phyloP scores from a whole-genome alignment of 2,113 vertebrate genomes.

The Microtus oregoni region DNA sequence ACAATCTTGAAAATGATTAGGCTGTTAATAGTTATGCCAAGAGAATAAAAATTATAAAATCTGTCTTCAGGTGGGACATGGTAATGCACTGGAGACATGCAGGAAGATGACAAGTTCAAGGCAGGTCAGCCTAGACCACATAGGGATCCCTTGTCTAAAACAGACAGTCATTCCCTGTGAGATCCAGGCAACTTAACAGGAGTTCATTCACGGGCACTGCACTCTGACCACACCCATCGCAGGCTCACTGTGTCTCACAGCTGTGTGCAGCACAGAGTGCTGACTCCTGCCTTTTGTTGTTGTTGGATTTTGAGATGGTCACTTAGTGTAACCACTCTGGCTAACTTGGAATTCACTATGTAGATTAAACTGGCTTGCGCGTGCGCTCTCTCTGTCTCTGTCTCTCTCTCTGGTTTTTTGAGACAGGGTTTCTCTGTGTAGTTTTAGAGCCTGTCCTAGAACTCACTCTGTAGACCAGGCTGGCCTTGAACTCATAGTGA shows the following conservation, averaged over 20 bases:
- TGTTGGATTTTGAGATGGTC: no score
- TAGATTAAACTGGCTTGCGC: no score
- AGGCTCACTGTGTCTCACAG: no score
- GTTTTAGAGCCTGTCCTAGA: not conserved
- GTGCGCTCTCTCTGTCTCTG: no score
- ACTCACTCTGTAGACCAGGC: not conserved
- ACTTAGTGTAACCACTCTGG: no score
- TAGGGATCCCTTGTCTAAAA: not conserved
- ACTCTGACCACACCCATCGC: not conserved
- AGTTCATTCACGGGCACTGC: not conserved
- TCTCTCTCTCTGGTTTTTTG: no score
- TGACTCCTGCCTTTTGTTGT: no score
- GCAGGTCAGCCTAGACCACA: not conserved
- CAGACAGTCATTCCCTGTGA: not conserved
- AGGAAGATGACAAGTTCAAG: not conserved
- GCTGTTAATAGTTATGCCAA: not conserved
- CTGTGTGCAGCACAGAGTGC: no score
- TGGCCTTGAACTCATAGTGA: not conserved
- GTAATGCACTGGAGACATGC: not conserved
- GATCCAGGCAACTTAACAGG: not conserved
- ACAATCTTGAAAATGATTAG: conserved; percentile 22
- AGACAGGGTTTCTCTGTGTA: no score
- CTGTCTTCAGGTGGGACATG: not conserved
- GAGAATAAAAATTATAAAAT: not conserved
- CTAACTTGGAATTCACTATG: no score